Evolutionary conservation across 1,140 invertebrate genomes (phyloP), one percentile per base, ranked within the genome.

Genomic region (Hyles euphorbiae): DNA sequence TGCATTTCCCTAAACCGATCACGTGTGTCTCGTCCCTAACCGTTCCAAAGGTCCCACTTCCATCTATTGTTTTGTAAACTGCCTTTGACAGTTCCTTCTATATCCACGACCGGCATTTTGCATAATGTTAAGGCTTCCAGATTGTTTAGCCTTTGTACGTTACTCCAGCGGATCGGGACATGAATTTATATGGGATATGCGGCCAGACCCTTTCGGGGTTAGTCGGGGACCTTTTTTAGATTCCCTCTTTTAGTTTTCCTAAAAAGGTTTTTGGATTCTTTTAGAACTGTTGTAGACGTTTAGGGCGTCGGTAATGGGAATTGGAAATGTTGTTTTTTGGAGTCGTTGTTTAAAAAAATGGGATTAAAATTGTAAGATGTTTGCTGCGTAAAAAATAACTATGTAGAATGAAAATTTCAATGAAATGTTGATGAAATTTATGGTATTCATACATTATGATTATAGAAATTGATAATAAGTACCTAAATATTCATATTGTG

Each of bases 171-270:
- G 65, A 67, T 55, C 22, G 61, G 60, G 70, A 65, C 70, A 61
- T 70, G 67, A 70, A 75, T 65, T 72, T 78, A 72, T 69, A 66
- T 65, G 60, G 53, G 45, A 45, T 53, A 53, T 57, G 54, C 53
- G 58, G 65, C 54, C 34, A 53, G 58, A 53, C 56, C 65, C 63
- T 68, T 72, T 65, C 22, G 22, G 22, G 22, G 22, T 22, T 22
- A 22, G 22, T 61, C 56, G 48, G n/a, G 34, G 62, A 56, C 49
- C 44, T 56, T 52, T 66, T 66, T 61, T 32, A 50, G 22, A 32
- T 50, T 50, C 32, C 36, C 5, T 22, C 48, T 22, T 50, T 50
- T 50, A 9, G 32, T n/a, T 48, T 48, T 22, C 46, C 3, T 52
- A n/a, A 52, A 52, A 52, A 7, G 22, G 7, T 9, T 33, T 52